Percentiles rank a stretch among this genome's conserved stretches.
Evolutionary conservation across 2,888 invertebrate species (phyloP).

Genomic region (Agonopterix heracliana): DNA sequence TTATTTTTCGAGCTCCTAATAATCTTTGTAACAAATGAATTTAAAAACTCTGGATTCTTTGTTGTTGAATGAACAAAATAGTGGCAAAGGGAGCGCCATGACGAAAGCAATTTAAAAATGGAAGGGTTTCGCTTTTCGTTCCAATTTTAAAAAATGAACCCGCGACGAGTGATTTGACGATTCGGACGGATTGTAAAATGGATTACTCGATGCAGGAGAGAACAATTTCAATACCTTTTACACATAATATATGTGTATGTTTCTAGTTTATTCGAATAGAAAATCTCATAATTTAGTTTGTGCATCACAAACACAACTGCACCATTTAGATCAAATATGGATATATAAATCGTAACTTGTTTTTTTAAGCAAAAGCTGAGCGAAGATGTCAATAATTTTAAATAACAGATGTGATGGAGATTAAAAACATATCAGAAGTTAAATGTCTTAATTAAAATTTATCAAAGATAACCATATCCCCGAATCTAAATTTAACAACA

Average conservation of each 20-base stretch:
- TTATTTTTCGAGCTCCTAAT: conserved; percentile 22
- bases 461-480: neutral
- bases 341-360: no score
- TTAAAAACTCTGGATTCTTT: conserved; percentile 33
- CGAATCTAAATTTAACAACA: conserved; percentile 30
- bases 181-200: conserved; percentile 61
- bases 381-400: no score
- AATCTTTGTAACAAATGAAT: conserved; percentile 19
- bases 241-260: no score
- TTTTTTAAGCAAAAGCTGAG: no score
- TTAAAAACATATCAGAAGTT: no score
- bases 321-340: no score
- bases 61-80: conserved; percentile 38
- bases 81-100: conserved; percentile 65
- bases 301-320: no score
- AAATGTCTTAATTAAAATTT: no score
- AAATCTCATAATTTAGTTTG: no score
- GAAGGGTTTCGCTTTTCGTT: conserved; percentile 70
- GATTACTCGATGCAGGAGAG: conserved; percentile 48
- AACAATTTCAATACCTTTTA: conserved; percentile 22
- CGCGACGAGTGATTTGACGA: conserved; percentile 69
- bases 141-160: conserved; percentile 70
- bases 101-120: conserved; percentile 72
- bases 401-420: no score
- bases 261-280: no score